Evolutionary conservation across 2,888 invertebrate species (phyloP), one percentile per base, ranked within the genome.

Genomic region (Hoplodrina ambigua): DNA sequence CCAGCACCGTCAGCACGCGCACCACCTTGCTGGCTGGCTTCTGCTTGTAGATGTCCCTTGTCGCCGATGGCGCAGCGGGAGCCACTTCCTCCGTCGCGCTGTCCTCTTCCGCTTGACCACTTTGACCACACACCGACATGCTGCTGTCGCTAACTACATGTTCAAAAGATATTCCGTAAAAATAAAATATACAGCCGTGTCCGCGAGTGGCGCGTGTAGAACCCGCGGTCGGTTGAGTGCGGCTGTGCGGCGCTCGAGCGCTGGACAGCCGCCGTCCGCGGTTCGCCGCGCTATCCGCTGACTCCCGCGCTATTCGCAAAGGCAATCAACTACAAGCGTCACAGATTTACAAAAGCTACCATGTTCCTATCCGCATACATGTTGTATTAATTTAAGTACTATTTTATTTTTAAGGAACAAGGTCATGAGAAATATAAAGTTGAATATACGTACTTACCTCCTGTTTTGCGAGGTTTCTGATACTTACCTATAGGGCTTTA

Each of bases 1-100:
- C 98, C 86, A 98, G 90, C 67, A 98, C 98, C 0, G 98, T 98
- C 78, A 98, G 95, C 65, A 98, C 96, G 55, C 98, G 92, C 74
- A 96, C 94, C 83, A 94, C 89, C 78, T 93, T 96, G 88, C 95
- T 94, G 55, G 90, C 91, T 19, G 91, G 89, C 86, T 96, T 96
- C 87, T 92, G 90, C 76, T 94, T 93, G 87, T 93, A 91, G 54
- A 90, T 88, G 64, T 95, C 94, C 54, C 92, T 92, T 65, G 88
- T 82, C 17, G 71, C 71, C 46, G 71, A 75, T 15, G 75, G 46
- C 58, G 65, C 52, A 41, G 62, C 15, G 60, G 69, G 65, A 20
- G 69, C 66, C 8, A 80, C 84, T 25, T 83, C 83, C 54, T 83
- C 83, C n/a, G 82, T 82, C 49, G 76, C 82, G 69, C 85, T 83